Evolutionary conservation across 2,797 vertebrate genomes (phyloP), one percentile per base, ranked within the genome.

Genomic region (Lutjanus campechanus): DNA sequence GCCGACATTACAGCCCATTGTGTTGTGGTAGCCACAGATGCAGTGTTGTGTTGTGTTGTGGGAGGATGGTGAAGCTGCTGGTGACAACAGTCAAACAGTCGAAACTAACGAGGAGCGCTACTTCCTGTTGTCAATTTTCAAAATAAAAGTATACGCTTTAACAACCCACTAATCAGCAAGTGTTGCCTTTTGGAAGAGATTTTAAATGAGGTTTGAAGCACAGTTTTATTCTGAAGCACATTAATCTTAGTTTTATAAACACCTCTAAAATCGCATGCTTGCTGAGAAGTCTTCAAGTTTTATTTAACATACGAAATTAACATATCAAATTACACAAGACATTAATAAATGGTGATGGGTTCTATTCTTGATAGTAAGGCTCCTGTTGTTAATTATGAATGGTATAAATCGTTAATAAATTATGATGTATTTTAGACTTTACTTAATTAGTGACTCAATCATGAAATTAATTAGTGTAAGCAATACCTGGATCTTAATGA

Each of bases 1-100:
- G 79, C 55, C 54, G 63, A 82, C 92, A 90, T 92, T 85, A 89
- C 89, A 68, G 60, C 71, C 84, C 91, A 88, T 90, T 89, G 85
- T 89, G 83, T 49, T 15, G 53, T 13, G 8, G 41, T 22, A 22
- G 29, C 29, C 4, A 2, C 53, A 10, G 54, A 41, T 7, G 22
- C 73, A 68, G 47, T 6, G 70, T 60, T 74, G 54, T 68, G 50
- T 20, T 63, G 47, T 70, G 84, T 46, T 70, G 79, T 63, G 81
- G 69, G 82, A 76, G 81, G 84, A 86, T 36, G 72, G 68, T 29
- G 81, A 69, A 65, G 77, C 79, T 71, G 44, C 63, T 73, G 65
- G n/a, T 79, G 69, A 73, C 76, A 83, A 88, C 64, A 68, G 40
- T 63, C 49, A 46, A 56, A 15, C 46, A 5, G 15, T 16, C 11